Percentiles rank a stretch among this genome's conserved stretches.
These are phyloP conservation scores for Tarsius wallacei DNA, from an alignment of 2,797 vertebrate species.

Conservation along the genomic window DNA sequence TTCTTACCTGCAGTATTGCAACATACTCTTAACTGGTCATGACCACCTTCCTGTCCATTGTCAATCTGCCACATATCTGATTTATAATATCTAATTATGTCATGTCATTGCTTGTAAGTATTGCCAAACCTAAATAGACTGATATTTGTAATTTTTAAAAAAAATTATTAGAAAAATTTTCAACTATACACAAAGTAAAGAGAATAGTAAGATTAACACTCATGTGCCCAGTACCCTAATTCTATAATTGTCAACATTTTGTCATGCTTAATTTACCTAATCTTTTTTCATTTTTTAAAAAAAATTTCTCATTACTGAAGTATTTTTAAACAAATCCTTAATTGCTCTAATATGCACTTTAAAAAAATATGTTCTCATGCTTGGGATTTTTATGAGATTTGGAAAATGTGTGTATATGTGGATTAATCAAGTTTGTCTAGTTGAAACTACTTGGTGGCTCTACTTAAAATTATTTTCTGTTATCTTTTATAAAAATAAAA, in stretches of 20 bases:
- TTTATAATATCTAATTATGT: background rate
- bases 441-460: background rate
- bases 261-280: background rate
- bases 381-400: background rate
- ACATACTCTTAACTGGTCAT: background rate
- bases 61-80: background rate
- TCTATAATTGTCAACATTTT: conserved; percentile 21
- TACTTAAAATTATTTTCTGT: background rate
- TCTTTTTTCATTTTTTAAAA: background rate
- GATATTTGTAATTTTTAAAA: background rate
- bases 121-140: background rate
- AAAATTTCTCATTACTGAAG: background rate
- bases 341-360: background rate
- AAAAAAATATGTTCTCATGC: background rate
- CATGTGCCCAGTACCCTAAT: background rate
- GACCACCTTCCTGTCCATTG: background rate
- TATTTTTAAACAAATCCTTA: conserved; percentile 10
- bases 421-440: background rate
- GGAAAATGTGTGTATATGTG: background rate
- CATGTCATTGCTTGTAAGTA: background rate
- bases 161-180: background rate
- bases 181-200: background rate
- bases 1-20: background rate
- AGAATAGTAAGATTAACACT: background rate
- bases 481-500: conserved; percentile 20